Evolutionary conservation across 2,113 vertebrate species (phyloP).

Genomic region (Notothenia rossii): DNA sequence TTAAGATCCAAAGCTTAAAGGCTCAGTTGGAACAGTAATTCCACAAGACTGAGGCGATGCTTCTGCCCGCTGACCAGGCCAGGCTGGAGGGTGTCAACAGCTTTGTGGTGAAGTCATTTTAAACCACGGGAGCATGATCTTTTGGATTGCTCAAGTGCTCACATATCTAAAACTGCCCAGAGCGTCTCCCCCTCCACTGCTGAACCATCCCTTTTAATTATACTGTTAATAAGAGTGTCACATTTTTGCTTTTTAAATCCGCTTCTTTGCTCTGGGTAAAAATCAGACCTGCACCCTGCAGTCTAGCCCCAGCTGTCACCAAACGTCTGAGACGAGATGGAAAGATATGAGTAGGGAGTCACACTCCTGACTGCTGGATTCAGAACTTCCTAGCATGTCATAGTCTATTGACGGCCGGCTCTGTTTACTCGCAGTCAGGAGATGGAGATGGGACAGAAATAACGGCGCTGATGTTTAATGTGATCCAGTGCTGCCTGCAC

Average conservation of each 20-base stretch:
- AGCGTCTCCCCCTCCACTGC: constrained; percentile 12
- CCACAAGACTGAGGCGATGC: constrained; percentile 32
- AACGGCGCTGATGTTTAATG: constrained; percentile 73
- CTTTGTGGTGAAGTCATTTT: constrained; percentile 27
- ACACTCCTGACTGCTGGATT: constrained; percentile 48
- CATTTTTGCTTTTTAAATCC: constrained; percentile 27
- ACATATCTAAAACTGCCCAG: constrained; percentile 38
- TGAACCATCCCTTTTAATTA: constrained; percentile 42
- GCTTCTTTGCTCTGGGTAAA: constrained; percentile 34
- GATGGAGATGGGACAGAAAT: constrained; percentile 75
- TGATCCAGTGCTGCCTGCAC: constrained; percentile 66
- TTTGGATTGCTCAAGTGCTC: constrained; percentile 38
- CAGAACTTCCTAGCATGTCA: constrained; percentile 62
- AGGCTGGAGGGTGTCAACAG: constrained; percentile 53
- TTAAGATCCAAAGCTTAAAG: constrained; percentile 54
- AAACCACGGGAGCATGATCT: constrained; percentile 40
- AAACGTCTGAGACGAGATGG: constrained; percentile 52
- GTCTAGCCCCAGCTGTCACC: constrained; percentile 41
- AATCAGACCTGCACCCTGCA: constrained; percentile 33
- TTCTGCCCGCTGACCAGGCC: constrained; percentile 50
- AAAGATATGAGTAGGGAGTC: constrained; percentile 68
- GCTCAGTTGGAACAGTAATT: constrained; percentile 59
- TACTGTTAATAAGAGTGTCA: constrained; percentile 40
- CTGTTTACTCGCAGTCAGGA: constrained; percentile 69
- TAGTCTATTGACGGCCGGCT: constrained; percentile 61